Conservation (phyloP, 2,113 vertebrate species). For the Thermophis baileyi region DNA sequence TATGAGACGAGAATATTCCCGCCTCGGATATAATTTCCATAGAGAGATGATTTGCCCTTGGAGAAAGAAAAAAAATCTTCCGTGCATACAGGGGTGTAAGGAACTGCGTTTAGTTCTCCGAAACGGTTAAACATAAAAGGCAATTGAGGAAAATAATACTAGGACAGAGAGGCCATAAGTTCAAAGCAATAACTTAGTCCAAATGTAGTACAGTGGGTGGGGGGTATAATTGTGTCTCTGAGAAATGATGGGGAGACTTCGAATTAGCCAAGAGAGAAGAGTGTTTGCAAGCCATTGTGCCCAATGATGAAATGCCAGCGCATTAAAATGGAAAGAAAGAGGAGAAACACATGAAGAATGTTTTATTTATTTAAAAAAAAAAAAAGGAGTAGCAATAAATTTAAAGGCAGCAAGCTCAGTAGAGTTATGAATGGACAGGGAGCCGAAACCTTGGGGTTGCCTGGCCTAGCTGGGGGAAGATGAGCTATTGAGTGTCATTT, state of each 20-base stretch:
- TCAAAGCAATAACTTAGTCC: neutral
- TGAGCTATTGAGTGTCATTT: conserved; percentile 43
- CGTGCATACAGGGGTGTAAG: neutral
- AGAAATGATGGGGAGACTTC: neutral
- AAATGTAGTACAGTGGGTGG: neutral
- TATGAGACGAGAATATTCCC: neutral
- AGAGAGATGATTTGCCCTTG: neutral
- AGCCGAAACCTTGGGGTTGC: conserved; percentile 64
- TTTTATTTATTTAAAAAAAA: conserved; percentile 5
- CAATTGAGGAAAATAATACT: neutral
- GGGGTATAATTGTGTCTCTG: neutral
- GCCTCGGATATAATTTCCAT: neutral
- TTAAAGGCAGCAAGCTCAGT: neutral
- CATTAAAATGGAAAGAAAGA: conserved; percentile 18
- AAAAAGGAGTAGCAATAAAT: conserved; percentile 59
- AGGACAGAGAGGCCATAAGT: neutral
- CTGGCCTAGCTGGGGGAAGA: conserved; percentile 41
- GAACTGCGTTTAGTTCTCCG: neutral
- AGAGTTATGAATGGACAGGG: conserved; percentile 64
- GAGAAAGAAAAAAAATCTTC: neutral
- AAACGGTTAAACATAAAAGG: neutral
- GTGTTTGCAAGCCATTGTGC: fast-evolving
- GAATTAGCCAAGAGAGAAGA: neutral
- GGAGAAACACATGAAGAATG: conserved; percentile 31
- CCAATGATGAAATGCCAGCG: conserved; percentile 13